Base-by-base conservation (phyloP, 2,113 vertebrate species). In the Charina bottae region DNA sequence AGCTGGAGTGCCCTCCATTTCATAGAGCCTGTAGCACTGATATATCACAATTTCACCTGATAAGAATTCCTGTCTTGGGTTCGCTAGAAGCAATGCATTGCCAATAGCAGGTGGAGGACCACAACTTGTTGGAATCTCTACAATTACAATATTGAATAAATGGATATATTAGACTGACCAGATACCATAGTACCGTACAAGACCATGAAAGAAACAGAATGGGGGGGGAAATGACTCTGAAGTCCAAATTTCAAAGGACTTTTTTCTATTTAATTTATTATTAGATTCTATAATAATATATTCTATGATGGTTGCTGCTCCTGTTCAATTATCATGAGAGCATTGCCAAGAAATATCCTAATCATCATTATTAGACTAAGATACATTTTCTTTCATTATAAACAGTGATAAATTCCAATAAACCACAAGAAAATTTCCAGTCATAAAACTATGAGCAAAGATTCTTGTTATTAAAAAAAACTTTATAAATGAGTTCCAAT, bases 1-100 rank as follows among this genome's bases (percentile, higher is more conserved):
- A n/a, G 24, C 4, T 88, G 91, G 91, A 24, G 87, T 92, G 68
- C 91, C 91, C 33, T 92, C 91, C 86, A 92, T 92, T 83, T 53
- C 91, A 3, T 53, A 84, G 13, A 92, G 11, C 53, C 91, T 92
- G 55, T 92, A 88, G 91, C 91, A 92, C 28, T 60, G 68, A 62
- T 92, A 92, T 1, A 83, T 10, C 42, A 88, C 86, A 26, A 0
- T 7, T 54, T 72, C 56, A 60, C 91, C 87, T 19, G 55, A 53
- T 53, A 23, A n/a, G 21, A 60, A 92, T 53, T 37, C 19, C 53
- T 37, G 68, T 68, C 17, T 28, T 83, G 0, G 1, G 12, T 1
- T 17, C 13, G 10, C 11, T 21, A 60, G 2, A 8, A 21, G 55
- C 42, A 88, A 49, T 59, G 68, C 86, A 4, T 92, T 88, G 10